Percentiles rank a stretch among this genome's conserved stretches.
phyloP scores from a whole-genome alignment of 2,888 invertebrate genomes.

The Phortica magna region DNA sequence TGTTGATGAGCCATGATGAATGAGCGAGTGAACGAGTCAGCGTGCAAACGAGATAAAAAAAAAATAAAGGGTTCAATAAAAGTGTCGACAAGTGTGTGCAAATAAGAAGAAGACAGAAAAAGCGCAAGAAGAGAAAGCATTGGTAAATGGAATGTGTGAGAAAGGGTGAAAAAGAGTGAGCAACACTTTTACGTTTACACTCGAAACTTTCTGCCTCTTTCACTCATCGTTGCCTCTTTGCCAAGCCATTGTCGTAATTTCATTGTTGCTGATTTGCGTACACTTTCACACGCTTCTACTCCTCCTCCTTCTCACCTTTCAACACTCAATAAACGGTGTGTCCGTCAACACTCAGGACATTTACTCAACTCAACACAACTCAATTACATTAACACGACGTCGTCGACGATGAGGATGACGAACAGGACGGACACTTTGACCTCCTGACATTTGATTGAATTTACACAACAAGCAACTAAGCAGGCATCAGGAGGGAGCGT shows the following conservation, averaged over 20 bases:
- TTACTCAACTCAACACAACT: conserved; percentile 2
- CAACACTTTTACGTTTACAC: background rate
- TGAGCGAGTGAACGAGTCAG: background rate
- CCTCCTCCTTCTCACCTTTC: too few species aligned
- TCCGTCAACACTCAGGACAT: background rate
- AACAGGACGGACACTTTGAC: background rate
- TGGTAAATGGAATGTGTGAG: too few species aligned
- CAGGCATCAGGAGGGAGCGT: background rate
- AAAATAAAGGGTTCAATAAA: background rate
- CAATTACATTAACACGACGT: conserved; percentile 37
- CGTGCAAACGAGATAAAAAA: background rate
- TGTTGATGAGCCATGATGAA: background rate
- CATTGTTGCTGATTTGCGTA: conserved; percentile 33
- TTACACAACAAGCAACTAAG: background rate
- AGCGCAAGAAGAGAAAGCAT: background rate
- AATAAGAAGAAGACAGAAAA: background rate
- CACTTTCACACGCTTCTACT: background rate
- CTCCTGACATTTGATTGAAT: conserved; percentile 36
- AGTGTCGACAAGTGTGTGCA: background rate
- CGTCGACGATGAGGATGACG: background rate
- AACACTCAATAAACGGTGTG: background rate
- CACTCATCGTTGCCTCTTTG: background rate
- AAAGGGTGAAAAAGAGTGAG: too few species aligned
- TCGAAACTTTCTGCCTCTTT: background rate
- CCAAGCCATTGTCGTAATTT: conserved; percentile 3